Conservation (phyloP, 2,113 vertebrate species). For the Ciconia boyciana region DNA sequence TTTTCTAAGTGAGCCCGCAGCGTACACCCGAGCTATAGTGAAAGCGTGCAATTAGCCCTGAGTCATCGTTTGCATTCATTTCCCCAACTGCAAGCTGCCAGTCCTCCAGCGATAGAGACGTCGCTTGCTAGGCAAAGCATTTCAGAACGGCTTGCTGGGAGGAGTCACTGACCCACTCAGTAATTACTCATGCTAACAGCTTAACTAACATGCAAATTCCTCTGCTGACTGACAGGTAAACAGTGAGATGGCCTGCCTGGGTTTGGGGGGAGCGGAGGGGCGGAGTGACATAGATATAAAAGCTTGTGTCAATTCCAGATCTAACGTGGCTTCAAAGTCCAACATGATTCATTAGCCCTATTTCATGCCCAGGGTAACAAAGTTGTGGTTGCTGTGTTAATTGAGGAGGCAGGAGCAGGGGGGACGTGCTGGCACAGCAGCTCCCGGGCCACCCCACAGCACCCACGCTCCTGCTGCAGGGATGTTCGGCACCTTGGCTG, state of each 20-base stretch:
- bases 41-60: constrained; percentile 48
- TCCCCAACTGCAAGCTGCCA: neutral
- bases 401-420: constrained; percentile 41
- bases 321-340: constrained; percentile 23
- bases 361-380: constrained; percentile 53
- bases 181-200: constrained; percentile 63
- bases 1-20: neutral
- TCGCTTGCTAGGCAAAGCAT: neutral
- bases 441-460: neutral
- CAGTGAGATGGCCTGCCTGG: neutral
- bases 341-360: constrained; percentile 54
- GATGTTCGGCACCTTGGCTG: neutral
- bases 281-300: constrained; percentile 48
- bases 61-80: constrained; percentile 15
- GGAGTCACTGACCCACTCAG: constrained; percentile 51
- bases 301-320: neutral
- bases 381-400: constrained; percentile 49
- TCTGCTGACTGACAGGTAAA: constrained; percentile 52
- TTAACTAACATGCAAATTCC: constrained; percentile 66
- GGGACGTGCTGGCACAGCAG: constrained; percentile 1
- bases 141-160: constrained; percentile 26
- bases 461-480: neutral
- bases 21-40: neutral
- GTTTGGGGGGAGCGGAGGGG: neutral
- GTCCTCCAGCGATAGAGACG: constrained; percentile 25